These are phyloP conservation scores for Drosophila athabasca DNA, from an alignment of 1,140 invertebrate genomes.

Conservation along the genomic window DNA sequence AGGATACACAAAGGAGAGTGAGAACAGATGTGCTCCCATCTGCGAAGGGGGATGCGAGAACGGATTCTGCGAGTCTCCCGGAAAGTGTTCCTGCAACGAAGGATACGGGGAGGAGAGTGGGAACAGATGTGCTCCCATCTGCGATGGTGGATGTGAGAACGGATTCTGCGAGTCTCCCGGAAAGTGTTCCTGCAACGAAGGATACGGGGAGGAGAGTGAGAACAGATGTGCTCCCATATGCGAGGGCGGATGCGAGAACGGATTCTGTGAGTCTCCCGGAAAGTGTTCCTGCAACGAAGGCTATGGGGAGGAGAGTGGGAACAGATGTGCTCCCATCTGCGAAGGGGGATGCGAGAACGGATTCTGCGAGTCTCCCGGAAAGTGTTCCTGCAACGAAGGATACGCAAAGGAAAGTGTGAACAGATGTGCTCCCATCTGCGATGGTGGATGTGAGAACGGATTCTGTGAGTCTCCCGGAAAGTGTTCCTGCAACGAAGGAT, in stretches of 20 bases:
- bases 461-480: neutral
- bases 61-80: conserved; percentile 17
- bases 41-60: conserved; percentile 11
- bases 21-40: conserved; percentile 4
- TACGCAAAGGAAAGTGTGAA: no score
- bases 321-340: conserved; percentile 18
- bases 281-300: conserved; percentile 16
- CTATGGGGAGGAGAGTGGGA: neutral
- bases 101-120: conserved; percentile 4
- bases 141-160: conserved; percentile 16
- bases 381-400: no score
- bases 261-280: conserved; percentile 7
- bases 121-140: conserved; percentile 17
- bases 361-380: no score
- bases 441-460: conserved; percentile 5
- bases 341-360: conserved; percentile 15
- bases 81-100: conserved; percentile 7
- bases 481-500: conserved; percentile 1
- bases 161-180: conserved; percentile 14
- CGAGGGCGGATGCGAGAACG: conserved; percentile 13
- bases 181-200: conserved; percentile 12
- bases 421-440: conserved; percentile 2
- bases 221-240: conserved; percentile 21
- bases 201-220: conserved; percentile 1
- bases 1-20: conserved; percentile 2